These are phyloP conservation scores for Xiphophorus couchianus DNA, from an alignment of 2,113 vertebrate genomes.

Conservation along the genomic window DNA sequence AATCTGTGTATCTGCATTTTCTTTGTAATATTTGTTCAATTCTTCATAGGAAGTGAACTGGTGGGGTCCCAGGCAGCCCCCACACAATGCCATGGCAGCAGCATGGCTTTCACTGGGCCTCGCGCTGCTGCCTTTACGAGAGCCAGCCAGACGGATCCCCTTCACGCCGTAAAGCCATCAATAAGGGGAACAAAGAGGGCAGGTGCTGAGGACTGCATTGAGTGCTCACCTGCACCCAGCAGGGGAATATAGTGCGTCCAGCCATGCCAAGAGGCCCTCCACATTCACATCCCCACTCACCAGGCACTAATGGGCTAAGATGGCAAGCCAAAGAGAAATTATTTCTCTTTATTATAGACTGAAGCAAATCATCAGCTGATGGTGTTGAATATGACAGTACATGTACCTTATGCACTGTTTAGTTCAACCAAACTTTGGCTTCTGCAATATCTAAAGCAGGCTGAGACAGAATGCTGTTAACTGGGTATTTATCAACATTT, in stretches of 20 bases:
- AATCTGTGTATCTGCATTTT: neutral
- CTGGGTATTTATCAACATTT: conserved; percentile 59
- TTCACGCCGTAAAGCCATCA: conserved; percentile 80
- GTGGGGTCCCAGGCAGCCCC: conserved; percentile 63
- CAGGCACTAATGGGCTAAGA: conserved; percentile 47
- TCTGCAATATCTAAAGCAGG: conserved; percentile 45
- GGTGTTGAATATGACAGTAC: conserved; percentile 27
- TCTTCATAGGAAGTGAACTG: neutral
- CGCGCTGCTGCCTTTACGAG: conserved; percentile 76
- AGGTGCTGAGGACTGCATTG: conserved; percentile 78
- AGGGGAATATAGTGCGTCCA: conserved; percentile 71
- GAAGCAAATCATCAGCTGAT: conserved; percentile 12
- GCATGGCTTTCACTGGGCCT: conserved; percentile 74
- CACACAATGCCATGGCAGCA: conserved; percentile 76
- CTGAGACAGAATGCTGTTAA: conserved; percentile 56
- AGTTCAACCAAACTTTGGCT: conserved; percentile 40
- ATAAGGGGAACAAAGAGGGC: conserved; percentile 79
- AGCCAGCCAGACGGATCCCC: conserved; percentile 78
- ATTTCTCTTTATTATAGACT: conserved; percentile 19
- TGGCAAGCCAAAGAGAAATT: conserved; percentile 36
- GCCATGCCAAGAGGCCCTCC: conserved; percentile 75
- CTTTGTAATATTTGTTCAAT: neutral
- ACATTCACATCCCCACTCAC: conserved; percentile 67
- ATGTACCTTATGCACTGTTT: conserved; percentile 27
- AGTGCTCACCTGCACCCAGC: conserved; percentile 83